phyloP scores from a whole-genome alignment of 2,888 invertebrate species.

The Ctenicera cuprea region DNA sequence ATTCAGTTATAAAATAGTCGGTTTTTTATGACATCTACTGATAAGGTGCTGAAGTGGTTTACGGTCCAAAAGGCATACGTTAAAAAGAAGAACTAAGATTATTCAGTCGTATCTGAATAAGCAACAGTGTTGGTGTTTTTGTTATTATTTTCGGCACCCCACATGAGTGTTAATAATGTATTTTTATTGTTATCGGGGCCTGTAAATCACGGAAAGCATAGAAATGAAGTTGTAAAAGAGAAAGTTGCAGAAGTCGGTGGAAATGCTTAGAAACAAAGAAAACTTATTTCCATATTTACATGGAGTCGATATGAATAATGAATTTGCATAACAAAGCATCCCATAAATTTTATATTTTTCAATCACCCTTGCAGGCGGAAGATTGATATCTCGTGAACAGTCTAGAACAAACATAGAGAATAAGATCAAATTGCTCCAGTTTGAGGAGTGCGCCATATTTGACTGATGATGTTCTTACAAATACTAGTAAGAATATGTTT shows the following conservation, averaged over 20 bases:
- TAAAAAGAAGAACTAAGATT: too few relatives aligned
- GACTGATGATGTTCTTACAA: conserved; percentile 45
- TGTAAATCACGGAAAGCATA: conserved; percentile 11
- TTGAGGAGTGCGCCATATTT: conserved; percentile 39
- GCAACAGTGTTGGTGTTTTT: background rate
- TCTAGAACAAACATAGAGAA: conserved; percentile 47
- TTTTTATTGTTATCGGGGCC: conserved; percentile 9
- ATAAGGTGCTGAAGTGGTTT: too few relatives aligned
- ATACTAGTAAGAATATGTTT: conserved; percentile 39
- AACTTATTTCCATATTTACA: conserved; percentile 44
- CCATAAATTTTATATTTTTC: conserved; percentile 60
- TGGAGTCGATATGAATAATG: conserved; percentile 54
- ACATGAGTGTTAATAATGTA: conserved; percentile 26
- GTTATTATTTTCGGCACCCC: background rate
- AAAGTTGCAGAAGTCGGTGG: conserved; percentile 15
- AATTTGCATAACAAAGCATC: conserved; percentile 57
- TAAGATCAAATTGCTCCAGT: conserved; percentile 40
- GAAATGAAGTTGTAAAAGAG: conserved; percentile 12
- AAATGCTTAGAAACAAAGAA: conserved; percentile 34
- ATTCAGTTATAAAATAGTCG: too few relatives aligned
- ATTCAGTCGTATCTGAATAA: background rate
- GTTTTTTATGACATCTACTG: too few relatives aligned
- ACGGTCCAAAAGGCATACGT: too few relatives aligned
- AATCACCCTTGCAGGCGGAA: conserved; percentile 55
- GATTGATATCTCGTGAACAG: conserved; percentile 48